Conservation (phyloP, 2,113 vertebrate species). For the Enhydra lutris region DNA sequence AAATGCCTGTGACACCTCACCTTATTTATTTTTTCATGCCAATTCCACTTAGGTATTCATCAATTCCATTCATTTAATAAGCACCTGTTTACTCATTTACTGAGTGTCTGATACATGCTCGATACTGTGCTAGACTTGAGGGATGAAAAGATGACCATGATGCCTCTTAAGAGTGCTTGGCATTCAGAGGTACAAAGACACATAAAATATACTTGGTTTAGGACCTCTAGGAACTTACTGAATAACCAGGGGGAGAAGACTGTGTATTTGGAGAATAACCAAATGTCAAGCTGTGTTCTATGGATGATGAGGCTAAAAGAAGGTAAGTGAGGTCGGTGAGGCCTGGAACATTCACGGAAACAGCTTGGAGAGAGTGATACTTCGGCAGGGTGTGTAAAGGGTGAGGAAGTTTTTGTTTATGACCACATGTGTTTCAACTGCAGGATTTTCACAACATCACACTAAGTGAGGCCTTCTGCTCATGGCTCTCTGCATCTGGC, state of each 20-base stretch:
- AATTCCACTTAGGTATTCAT: background rate
- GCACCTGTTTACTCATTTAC: background rate
- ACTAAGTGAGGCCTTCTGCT: conserved; percentile 24
- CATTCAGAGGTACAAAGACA: background rate
- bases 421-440: conserved; percentile 7
- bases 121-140: background rate
- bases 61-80: background rate
- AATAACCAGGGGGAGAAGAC: background rate
- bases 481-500: conserved; percentile 45
- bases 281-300: background rate
- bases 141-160: background rate
- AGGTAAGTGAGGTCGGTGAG: background rate
- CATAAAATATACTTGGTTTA: background rate
- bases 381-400: background rate
- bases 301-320: background rate
- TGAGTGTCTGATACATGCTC: background rate
- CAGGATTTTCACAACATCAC: conserved; percentile 53
- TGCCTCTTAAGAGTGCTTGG: background rate
- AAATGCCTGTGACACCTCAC: background rate
- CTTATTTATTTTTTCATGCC: background rate
- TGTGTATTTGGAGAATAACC: background rate
- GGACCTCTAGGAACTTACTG: background rate
- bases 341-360: background rate
- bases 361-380: background rate
- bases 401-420: conserved; percentile 31